Evolutionary conservation across 2,888 invertebrate genomes (phyloP), one percentile per base, ranked within the genome.

Genomic region (Craniophora ligustri): DNA sequence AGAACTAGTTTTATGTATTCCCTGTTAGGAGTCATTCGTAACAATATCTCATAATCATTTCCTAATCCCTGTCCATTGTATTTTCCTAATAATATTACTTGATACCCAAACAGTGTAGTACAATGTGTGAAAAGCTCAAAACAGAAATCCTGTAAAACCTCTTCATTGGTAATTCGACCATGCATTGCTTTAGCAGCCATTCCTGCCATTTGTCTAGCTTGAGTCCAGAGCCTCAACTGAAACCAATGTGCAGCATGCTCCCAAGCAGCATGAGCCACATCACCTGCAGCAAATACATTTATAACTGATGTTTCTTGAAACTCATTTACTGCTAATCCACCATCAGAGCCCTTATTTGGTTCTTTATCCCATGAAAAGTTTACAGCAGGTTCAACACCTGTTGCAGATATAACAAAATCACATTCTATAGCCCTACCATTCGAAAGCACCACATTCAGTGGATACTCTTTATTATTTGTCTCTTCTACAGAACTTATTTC

Each of bases 41-140:
- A 83, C 34, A 99, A 89, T 45, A 98, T 95, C 88, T 99, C 98
- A 89, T 98, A 98, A 75, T 96, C 93, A 4, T 86, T 94, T 0
- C 95, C 96, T 58, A 99, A 89, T 6, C 96, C 97, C 88, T 99
- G 99, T 0, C 97, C 99, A 93, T 99, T 99, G 83, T 96, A 99
- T 57, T 98, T 95, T 6, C 99, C 99, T 36, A 99, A 90, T 42
- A 99, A 92, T 14, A 99, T 95, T 1, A 99, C 98, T 94, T 99
- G 98, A 81, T 96, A 97, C 2, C 98, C 98, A 92, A 99, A 99
- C 71, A 99, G 96, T 62, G 95, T 96, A 0, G 99, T 99, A 13
- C 98, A 98, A 89, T 99, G 99, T 0, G 98, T 96, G 82, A 99
- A 99, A 26, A 99, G 89, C 90, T 99, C 99, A 92, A 99, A 99